Evolutionary conservation across 2,888 invertebrate genomes (phyloP).

Genomic region (Anorthoa munda): DNA sequence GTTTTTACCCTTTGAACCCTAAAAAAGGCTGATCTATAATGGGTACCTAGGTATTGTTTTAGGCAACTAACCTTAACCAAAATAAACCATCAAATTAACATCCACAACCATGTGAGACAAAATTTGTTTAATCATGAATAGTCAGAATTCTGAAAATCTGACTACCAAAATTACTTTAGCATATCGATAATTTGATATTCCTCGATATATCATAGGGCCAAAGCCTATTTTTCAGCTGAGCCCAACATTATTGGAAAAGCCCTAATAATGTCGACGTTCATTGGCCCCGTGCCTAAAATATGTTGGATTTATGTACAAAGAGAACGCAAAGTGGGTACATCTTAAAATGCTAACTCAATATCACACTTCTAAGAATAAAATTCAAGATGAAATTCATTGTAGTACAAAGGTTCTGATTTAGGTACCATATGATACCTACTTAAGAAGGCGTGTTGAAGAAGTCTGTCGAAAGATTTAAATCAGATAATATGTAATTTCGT

Average conservation of each 20-base stretch:
- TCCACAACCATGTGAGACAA: neutral
- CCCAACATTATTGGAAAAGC: neutral
- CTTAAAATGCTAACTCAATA: constrained; percentile 31
- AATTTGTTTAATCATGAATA: no score
- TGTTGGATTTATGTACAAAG: constrained; percentile 32
- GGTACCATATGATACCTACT: neutral
- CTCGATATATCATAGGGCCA: neutral
- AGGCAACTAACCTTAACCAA: no score
- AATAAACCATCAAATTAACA: neutral
- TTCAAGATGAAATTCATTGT: constrained; percentile 2
- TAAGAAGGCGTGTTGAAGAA: no score
- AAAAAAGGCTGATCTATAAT: no score
- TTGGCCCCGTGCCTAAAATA: neutral
- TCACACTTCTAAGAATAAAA: constrained; percentile 21
- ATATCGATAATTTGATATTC: constrained; percentile 8
- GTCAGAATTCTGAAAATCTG: neutral
- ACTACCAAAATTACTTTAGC: neutral
- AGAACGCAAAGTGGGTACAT: constrained; percentile 21
- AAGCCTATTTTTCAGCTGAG: neutral
- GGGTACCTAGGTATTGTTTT: neutral
- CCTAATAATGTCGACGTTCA: constrained; percentile 12
- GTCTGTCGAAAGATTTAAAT: no score
- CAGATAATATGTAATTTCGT: no score
- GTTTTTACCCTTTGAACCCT: no score
- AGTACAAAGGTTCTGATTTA: constrained; percentile 2